Conservation (phyloP, 2,113 vertebrate genomes). For the Nyctereutes procyonoides region DNA sequence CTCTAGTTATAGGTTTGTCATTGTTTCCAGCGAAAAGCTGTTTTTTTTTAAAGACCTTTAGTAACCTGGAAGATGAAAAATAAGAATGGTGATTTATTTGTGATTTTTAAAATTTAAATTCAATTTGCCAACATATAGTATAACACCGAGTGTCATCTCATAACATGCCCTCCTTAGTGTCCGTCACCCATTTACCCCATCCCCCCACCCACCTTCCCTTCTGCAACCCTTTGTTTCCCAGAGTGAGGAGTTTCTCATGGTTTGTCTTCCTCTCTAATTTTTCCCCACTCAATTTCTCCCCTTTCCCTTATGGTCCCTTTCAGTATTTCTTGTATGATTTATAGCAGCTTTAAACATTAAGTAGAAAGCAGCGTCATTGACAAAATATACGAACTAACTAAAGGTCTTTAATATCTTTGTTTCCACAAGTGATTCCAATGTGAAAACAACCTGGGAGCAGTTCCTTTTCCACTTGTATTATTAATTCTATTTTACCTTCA, state of each 20-base stretch:
- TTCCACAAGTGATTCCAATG: slow-evolving; percentile 3
- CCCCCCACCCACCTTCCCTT: too few relatives aligned
- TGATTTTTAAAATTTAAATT: background rate
- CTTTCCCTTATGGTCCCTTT: too few relatives aligned
- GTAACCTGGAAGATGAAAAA: slow-evolving; percentile 22
- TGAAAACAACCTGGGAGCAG: slow-evolving; percentile 22
- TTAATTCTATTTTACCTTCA: background rate
- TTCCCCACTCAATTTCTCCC: too few relatives aligned
- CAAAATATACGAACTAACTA: slow-evolving; percentile 15
- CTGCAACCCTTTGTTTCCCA: too few relatives aligned
- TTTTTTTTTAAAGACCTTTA: slow-evolving; percentile 35
- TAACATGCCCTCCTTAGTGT: too few relatives aligned
- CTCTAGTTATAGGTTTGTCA: slow-evolving; percentile 72
- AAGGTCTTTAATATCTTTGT: slow-evolving; percentile 44
- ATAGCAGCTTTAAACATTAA: slow-evolving; percentile 52
- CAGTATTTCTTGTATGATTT: background rate
- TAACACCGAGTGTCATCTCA: too few relatives aligned
- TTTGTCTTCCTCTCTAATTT: too few relatives aligned
- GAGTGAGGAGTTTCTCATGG: too few relatives aligned
- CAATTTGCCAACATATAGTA: too few relatives aligned
- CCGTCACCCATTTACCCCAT: too few relatives aligned
- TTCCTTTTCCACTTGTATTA: background rate
- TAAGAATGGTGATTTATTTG: slow-evolving; percentile 16
- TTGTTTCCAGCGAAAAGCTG: slow-evolving; percentile 62
- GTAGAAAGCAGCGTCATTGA: slow-evolving; percentile 30